Conservation (phyloP, 2,888 invertebrate genomes). For the Trachelus troglodyta region DNA sequence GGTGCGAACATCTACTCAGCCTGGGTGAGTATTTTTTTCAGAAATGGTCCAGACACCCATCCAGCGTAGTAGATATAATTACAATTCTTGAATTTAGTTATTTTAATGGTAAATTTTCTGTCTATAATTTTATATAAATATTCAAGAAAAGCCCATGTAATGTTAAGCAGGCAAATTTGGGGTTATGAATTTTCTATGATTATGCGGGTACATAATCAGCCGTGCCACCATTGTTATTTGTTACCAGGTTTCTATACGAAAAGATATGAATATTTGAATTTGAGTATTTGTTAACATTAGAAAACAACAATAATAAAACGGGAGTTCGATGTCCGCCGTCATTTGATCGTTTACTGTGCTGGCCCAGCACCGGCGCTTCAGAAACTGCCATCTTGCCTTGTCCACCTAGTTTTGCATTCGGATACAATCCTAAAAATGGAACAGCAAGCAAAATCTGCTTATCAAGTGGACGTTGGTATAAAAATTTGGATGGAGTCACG, state of each 20-base stretch:
- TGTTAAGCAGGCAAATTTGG: too few relatives aligned
- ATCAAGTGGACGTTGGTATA: slow-evolving; percentile 67
- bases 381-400: slow-evolving; percentile 64
- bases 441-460: slow-evolving; percentile 67
- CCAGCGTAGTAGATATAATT: too few relatives aligned
- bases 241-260: too few relatives aligned
- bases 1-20: not conserved
- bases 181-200: too few relatives aligned
- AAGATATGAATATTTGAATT: not conserved
- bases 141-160: too few relatives aligned
- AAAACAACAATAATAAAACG: not conserved
- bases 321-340: slow-evolving; percentile 58
- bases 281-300: not conserved
- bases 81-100: too few relatives aligned
- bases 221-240: too few relatives aligned
- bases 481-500: slow-evolving; percentile 51
- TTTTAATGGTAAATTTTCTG: too few relatives aligned
- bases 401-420: slow-evolving; percentile 49
- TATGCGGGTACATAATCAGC: too few relatives aligned
- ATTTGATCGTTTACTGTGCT: slow-evolving; percentile 71
- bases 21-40: not conserved
- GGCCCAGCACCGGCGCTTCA: slow-evolving; percentile 67
- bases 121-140: too few relatives aligned
- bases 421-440: slow-evolving; percentile 28
- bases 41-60: too few relatives aligned